Percentiles rank a stretch among this genome's conserved stretches.
Conservation (phyloP, 2,888 invertebrate species). For the Cheilosia grossa region DNA sequence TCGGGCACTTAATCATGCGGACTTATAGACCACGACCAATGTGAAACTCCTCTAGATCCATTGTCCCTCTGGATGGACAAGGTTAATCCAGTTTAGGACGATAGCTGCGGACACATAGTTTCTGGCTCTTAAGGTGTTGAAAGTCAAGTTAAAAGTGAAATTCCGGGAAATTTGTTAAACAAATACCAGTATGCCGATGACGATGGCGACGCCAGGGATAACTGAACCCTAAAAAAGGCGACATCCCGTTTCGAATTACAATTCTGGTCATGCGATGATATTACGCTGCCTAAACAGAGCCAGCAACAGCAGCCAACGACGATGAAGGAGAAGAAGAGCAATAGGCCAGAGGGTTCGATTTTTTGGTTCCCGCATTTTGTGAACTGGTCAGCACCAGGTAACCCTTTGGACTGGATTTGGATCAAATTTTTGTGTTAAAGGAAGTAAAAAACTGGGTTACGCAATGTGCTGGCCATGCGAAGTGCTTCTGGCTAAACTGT, state of each 20-base stretch:
- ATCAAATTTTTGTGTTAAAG: conserved; percentile 45
- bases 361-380: conserved; percentile 1
- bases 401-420: conserved; percentile 31
- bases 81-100: conserved; percentile 15
- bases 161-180: conserved; percentile 65
- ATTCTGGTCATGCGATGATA: conserved; percentile 65
- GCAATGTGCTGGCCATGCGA: conserved; percentile 22
- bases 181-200: conserved; percentile 16
- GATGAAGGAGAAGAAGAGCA: neutral
- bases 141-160: conserved; percentile 63
- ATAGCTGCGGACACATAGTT: conserved; percentile 6
- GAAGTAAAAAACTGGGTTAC: conserved; percentile 69
- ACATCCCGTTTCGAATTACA: conserved; percentile 74
- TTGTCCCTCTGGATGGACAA: conserved; percentile 20
- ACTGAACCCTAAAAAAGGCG: conserved; percentile 59
- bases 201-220: conserved; percentile 26
- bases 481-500: conserved; percentile 44
- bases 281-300: conserved; percentile 32
- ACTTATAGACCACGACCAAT: conserved; percentile 42
- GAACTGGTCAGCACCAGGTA: conserved; percentile 8
- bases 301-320: conserved; percentile 13
- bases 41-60: conserved; percentile 29
- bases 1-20: conserved; percentile 44
- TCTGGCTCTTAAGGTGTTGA: conserved; percentile 53
- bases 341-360: conserved; percentile 2